Evolutionary conservation across 2,888 invertebrate species (phyloP).

Genomic region (Hyles lineata): DNA sequence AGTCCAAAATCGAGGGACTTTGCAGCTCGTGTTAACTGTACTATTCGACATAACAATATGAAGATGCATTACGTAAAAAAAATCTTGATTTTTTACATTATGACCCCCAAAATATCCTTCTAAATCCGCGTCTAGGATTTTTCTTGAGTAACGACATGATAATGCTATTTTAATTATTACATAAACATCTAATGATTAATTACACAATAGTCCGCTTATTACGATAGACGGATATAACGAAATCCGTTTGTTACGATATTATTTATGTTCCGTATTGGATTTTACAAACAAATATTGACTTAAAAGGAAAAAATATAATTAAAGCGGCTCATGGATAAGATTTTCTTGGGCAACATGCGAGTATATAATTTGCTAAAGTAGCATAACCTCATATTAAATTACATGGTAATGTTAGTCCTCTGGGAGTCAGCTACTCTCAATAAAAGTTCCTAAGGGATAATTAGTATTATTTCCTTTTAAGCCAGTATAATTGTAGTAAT

Average conservation of each 20-base stretch:
- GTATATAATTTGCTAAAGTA: no score
- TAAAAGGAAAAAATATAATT: neutral
- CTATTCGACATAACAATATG: neutral
- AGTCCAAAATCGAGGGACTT: no score
- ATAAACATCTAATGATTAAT: slow-evolving; percentile 2
- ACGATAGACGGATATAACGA: neutral
- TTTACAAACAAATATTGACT: neutral
- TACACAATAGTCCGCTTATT: neutral
- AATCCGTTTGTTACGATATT: neutral
- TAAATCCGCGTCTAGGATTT: neutral
- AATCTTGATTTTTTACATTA: neutral
- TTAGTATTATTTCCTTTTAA: neutral
- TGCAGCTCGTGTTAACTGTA: no score
- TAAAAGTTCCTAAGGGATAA: neutral
- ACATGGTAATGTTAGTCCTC: neutral
- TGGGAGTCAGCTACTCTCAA: no score
- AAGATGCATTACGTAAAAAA: neutral
- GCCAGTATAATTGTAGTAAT: neutral
- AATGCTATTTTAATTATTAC: neutral
- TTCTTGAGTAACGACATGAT: neutral
- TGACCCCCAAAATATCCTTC: neutral
- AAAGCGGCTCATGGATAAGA: no score
- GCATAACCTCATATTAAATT: neutral
- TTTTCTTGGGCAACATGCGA: neutral
- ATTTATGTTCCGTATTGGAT: neutral